A percentile compares a stretch with the other conserved stretches of the same genome.
phyloP scores from a whole-genome alignment of 2,888 invertebrate genomes.

The Cybosia mesomella region DNA sequence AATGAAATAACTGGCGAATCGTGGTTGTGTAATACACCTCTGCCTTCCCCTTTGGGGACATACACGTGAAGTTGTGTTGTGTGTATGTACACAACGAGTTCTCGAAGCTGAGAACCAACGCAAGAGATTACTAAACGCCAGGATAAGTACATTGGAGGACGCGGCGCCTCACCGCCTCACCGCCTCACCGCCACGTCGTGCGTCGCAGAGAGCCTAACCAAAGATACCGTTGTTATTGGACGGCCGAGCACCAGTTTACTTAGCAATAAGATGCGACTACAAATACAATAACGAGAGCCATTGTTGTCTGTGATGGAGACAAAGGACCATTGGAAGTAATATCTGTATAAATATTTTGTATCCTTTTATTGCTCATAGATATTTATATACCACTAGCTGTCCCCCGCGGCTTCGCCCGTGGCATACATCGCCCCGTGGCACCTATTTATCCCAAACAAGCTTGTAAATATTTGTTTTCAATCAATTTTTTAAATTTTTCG shows the following conservation, averaged over 20 bases:
- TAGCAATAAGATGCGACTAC: background rate
- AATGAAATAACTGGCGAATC: too few relatives aligned
- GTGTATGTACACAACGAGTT: too few relatives aligned
- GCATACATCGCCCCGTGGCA: too few relatives aligned
- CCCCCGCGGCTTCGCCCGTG: too few relatives aligned
- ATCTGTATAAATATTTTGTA: background rate
- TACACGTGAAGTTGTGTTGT: too few relatives aligned
- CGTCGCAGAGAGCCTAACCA: conserved; percentile 8
- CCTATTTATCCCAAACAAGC: too few relatives aligned
- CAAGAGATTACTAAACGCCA: background rate
- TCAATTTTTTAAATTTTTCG: too few relatives aligned
- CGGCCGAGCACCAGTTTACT: conserved; percentile 1
- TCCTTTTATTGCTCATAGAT: background rate
- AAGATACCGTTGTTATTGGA: conserved; percentile 14
- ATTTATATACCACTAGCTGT: background rate
- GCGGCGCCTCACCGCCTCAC: background rate
- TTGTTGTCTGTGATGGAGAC: background rate
- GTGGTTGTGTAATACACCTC: too few relatives aligned
- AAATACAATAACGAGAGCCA: background rate
- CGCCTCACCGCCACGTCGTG: too few relatives aligned
- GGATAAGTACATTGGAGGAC: background rate
- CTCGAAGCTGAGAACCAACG: too few relatives aligned
- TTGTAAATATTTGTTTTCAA: too few relatives aligned
- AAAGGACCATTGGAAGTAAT: background rate
- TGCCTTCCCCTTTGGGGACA: too few relatives aligned